These are phyloP conservation scores for Knipowitschia caucasica DNA, from an alignment of 2,797 vertebrate species.

Conservation along the genomic window DNA sequence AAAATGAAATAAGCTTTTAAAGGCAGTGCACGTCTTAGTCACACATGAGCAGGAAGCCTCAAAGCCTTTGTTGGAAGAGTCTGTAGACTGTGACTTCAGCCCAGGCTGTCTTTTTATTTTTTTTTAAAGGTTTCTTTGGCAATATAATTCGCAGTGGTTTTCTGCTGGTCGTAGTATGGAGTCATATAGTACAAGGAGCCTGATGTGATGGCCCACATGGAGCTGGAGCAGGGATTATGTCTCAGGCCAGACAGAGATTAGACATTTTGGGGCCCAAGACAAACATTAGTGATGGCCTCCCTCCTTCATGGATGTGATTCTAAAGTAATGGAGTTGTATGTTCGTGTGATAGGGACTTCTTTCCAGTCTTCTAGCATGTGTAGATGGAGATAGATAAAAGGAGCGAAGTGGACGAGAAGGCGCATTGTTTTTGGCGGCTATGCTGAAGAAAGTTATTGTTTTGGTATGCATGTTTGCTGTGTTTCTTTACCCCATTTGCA, in stretches of 20 bases:
- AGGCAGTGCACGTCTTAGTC: background rate
- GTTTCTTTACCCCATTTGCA: too few relatives aligned
- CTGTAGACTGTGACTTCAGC: conserved; percentile 31
- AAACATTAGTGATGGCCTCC: too few relatives aligned
- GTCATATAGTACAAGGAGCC: conserved; percentile 35
- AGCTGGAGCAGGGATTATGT: conserved; percentile 14
- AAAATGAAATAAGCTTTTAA: background rate
- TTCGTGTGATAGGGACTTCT: too few relatives aligned
- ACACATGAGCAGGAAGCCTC: background rate
- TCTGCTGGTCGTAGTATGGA: conserved; percentile 23
- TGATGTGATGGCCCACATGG: background rate
- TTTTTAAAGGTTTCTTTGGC: conserved; percentile 62
- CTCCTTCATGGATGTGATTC: too few relatives aligned
- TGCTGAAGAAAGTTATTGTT: too few relatives aligned
- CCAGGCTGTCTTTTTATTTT: too few relatives aligned
- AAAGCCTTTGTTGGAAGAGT: conserved; percentile 21
- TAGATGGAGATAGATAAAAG: too few relatives aligned
- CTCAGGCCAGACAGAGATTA: conserved; percentile 27
- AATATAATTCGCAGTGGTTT: conserved; percentile 55
- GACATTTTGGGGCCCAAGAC: conserved; percentile 18
- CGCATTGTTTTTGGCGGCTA: too few relatives aligned
- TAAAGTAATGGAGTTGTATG: too few relatives aligned
- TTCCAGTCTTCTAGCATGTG: too few relatives aligned
- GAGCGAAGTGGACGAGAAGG: too few relatives aligned
- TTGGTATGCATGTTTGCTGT: too few relatives aligned